Evolutionary conservation across 2,888 invertebrate genomes (phyloP), one percentile per base, ranked within the genome.

Genomic region (Lasius platythorax): DNA sequence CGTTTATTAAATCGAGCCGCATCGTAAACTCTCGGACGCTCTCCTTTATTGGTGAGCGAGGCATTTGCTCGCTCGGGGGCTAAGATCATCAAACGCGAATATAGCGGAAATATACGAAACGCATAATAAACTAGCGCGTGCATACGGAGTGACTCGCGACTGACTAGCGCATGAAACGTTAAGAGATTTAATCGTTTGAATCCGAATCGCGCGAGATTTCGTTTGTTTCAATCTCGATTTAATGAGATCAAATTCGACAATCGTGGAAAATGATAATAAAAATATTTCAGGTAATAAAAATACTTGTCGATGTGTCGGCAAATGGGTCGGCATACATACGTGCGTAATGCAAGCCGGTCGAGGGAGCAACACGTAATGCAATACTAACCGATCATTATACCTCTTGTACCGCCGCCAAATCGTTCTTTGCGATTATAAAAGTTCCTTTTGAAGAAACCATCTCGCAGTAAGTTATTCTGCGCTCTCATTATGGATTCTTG

Each of bases 291-390:
- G 0, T 33, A 46, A 43, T 73, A 61, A 61, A 73, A 73, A 61
- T 73, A 73, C 40, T 43, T 73, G 58, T 73, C 33, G 28, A 67
- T 53, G 82, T 72, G 79, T 61, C 81, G 74, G 87, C 91, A 91
- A 92, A 79, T 92, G 89, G 92, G 92, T 91, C 91, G 91, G 87
- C 43, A 87, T 79, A 37, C 37, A 37, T 33, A 33, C 78, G 76
- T 18, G 37, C 91, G 91, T 92, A 92, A 93, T 91, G 92, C 88
- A 92, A 93, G 68, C 72, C 82, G 82, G 85, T 85, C 85, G 82
- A 83, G 86, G 83, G 87, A 85, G 18, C 18, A 23, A n/a, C n/a
- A 87, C 92, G 92, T 92, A 93, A 92, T 91, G 92, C 89, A 91
- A 93, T 89, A 93, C 92, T 91, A 30, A 37, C 6, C 53, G 58